Conservation (phyloP, 2,797 vertebrate species). For the Ctenopoma multispine region DNA sequence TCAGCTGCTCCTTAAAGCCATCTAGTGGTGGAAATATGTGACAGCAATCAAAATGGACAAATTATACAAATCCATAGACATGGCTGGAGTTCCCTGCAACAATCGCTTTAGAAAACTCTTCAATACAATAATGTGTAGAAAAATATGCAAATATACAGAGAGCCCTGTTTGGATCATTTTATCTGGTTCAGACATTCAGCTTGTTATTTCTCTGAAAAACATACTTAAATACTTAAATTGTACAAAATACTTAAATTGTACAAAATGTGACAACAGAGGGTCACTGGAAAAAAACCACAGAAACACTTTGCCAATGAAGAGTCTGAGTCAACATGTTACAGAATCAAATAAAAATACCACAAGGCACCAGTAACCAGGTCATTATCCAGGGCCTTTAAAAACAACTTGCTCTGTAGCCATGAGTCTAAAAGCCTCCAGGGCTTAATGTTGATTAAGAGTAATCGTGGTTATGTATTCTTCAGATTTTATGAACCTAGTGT, state of each 20-base stretch:
- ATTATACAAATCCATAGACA: not conserved
- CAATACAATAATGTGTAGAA: not conserved
- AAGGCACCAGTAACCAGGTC: no score
- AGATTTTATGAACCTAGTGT: not conserved
- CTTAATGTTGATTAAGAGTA: not conserved
- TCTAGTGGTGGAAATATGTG: slow-evolving; percentile 22
- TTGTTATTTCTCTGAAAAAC: no score
- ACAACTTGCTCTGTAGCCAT: not conserved
- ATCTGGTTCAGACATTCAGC: not conserved
- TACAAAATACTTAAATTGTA: not conserved
- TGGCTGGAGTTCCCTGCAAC: not conserved
- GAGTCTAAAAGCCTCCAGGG: not conserved
- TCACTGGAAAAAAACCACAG: not conserved
- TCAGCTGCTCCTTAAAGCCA: not conserved
- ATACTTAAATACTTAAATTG: not conserved
- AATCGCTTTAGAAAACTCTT: not conserved
- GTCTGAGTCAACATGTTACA: not conserved
- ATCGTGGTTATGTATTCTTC: not conserved
- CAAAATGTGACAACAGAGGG: not conserved
- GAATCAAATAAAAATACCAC: not conserved
- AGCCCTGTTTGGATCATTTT: not conserved
- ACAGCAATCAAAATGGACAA: not conserved
- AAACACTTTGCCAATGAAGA: not conserved
- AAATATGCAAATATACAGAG: not conserved
- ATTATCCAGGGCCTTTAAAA: not conserved